Percentiles rank a stretch among this genome's conserved stretches.
Conservation (phyloP, 2,113 vertebrate genomes). For the Holacanthus passer region DNA sequence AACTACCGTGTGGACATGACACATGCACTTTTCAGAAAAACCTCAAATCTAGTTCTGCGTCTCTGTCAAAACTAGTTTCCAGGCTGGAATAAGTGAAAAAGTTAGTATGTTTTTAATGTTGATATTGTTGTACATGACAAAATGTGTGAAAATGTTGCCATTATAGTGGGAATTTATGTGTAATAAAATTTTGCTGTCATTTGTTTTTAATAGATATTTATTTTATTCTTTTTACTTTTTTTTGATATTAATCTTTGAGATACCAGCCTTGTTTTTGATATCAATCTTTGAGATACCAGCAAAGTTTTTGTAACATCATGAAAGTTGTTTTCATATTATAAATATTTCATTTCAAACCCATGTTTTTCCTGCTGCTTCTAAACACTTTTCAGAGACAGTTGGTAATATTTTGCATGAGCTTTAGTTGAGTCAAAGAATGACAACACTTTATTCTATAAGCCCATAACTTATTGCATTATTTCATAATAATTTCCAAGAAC, state of each 20-base stretch:
- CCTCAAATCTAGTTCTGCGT: background rate
- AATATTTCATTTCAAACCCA: too few species aligned
- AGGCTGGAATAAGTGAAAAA: background rate
- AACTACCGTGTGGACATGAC: background rate
- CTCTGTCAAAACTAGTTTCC: background rate
- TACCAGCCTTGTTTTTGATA: background rate
- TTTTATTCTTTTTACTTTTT: background rate
- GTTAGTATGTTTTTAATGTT: background rate
- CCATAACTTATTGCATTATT: too few species aligned
- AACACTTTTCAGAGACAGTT: too few species aligned
- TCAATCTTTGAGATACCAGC: background rate
- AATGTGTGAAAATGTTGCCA: background rate
- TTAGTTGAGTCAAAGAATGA: too few species aligned
- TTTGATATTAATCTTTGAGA: background rate
- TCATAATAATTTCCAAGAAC: too few species aligned
- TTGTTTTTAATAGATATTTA: background rate
- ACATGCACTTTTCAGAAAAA: constrained; percentile 38
- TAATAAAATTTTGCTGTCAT: background rate
- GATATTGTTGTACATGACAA: background rate
- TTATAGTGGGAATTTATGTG: background rate
- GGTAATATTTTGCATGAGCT: too few species aligned
- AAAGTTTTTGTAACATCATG: too few species aligned
- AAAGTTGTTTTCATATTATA: too few species aligned
- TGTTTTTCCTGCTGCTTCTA: too few species aligned
- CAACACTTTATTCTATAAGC: too few species aligned